Evolutionary conservation across 2,888 invertebrate species (phyloP), one percentile per base, ranked within the genome.

Genomic region (Eustalomyia histrio): DNA sequence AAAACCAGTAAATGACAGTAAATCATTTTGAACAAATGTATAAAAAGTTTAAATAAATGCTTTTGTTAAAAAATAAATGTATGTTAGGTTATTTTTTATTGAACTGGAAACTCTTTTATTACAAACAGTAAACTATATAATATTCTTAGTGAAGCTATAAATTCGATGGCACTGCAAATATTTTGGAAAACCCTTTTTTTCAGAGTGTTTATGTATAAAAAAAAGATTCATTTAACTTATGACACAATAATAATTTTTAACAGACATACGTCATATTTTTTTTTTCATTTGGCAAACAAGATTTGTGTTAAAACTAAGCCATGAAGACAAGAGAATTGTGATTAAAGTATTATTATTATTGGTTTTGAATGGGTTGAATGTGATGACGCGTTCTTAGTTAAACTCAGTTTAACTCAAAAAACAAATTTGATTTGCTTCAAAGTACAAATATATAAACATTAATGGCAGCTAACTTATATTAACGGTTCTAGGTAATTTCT

Each of bases 231-330:
- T 69, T 78, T 73, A 69, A 69, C 76, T 81, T 68, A 81, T 81
- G 80, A 81, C 80, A 74, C 78, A 63, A 81, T 74, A 68, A 33
- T 60, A 50, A 81, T 74, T 64, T 76, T 78, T 78, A 76, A 78
- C 72, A 65, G 78, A 47, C 72, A 69, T 65, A 78, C 80, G 78
- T 81, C 80, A 78, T 81, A 65, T 58, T 60, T 47, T 24, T 5
- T 43, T 43, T 47, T 47, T 2, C n/a, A 2, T 12, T 47, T 47
- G 43, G 1, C 10, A 47, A 55, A 57, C 29, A 55, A 29, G 33
- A 65, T 57, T 67, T 52, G 72, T 75, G 69, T 69, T 79, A 75
- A 64, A 64, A 74, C 68, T 74, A 69, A 74, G 63, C 63, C 63
- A 74, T 75, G 69, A 64, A 69, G 47, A 57, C 69, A 76, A 65